A percentile compares a stretch with the other conserved stretches of the same genome.
These are phyloP conservation scores for Patella caerulea DNA, from an alignment of 2,888 invertebrate genomes.

Conservation along the genomic window DNA sequence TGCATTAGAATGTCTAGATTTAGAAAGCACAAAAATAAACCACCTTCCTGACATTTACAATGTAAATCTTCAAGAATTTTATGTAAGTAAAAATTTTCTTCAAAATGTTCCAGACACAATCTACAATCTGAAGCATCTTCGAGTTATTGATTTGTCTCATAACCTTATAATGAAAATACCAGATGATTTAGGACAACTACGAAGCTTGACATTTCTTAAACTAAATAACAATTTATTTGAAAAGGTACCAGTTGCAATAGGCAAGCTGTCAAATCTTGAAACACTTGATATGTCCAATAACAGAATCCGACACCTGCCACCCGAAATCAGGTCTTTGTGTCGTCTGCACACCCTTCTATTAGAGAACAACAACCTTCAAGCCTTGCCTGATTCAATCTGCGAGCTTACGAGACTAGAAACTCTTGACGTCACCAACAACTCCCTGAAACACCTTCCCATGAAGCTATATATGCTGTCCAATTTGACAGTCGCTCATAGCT, in stretches of 20 bases:
- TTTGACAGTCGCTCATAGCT: slow-evolving; percentile 64
- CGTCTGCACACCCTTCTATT: slow-evolving; percentile 56
- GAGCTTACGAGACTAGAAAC: slow-evolving; percentile 64
- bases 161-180: slow-evolving; percentile 64
- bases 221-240: slow-evolving; percentile 59
- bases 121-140: slow-evolving; percentile 55
- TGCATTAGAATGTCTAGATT: slow-evolving; percentile 63
- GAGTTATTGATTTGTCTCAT: slow-evolving; percentile 61
- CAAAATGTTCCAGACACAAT: slow-evolving; percentile 58
- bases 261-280: slow-evolving; percentile 56
- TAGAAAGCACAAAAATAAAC: slow-evolving; percentile 70
- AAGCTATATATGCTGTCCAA: slow-evolving; percentile 61
- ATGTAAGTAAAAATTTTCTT: slow-evolving; percentile 66
- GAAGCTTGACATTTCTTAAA: slow-evolving; percentile 54
- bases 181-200: slow-evolving; percentile 59
- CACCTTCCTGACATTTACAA: slow-evolving; percentile 64
- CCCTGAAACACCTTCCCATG: slow-evolving; percentile 61
- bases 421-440: slow-evolving; percentile 66
- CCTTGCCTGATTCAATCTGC: slow-evolving; percentile 64
- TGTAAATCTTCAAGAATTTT: slow-evolving; percentile 59
- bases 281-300: slow-evolving; percentile 64
- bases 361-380: slow-evolving; percentile 58
- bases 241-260: slow-evolving; percentile 58
- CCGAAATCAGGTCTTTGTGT: slow-evolving; percentile 59
- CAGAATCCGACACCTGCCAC: slow-evolving; percentile 57